Evolutionary conservation across 2,113 vertebrate species (phyloP).

Genomic region (Asarcornis scutulata): DNA sequence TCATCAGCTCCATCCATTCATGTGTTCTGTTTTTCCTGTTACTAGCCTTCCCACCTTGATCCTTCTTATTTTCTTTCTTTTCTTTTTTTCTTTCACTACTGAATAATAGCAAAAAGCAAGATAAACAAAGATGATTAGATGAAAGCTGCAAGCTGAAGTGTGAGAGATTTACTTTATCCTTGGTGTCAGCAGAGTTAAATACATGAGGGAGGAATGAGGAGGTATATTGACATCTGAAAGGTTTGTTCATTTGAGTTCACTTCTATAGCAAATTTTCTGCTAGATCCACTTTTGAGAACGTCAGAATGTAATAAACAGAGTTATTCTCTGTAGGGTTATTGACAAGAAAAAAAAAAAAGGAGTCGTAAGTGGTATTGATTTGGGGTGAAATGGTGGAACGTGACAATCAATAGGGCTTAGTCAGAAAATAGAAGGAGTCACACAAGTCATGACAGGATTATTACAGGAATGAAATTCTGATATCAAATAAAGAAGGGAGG

Average conservation of each 20-base stretch:
- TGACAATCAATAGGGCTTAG: constrained; percentile 63
- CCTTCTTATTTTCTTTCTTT: not conserved
- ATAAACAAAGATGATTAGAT: constrained; percentile 20
- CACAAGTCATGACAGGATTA: constrained; percentile 12
- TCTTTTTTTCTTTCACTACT: not conserved
- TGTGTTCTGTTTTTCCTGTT: rapidly evolving
- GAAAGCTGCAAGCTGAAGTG: not conserved
- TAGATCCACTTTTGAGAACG: constrained; percentile 19
- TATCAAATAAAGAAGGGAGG: not conserved
- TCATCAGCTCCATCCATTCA: not conserved
- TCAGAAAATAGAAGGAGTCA: constrained; percentile 32
- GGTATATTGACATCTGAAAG: constrained; percentile 8
- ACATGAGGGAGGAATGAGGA: constrained; percentile 15
- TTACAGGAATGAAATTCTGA: not conserved
- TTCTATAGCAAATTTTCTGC: constrained; percentile 26
- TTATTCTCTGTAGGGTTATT: constrained; percentile 15
- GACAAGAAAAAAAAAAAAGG: constrained; percentile 30
- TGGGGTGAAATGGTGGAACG: constrained; percentile 37
- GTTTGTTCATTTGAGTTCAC: constrained; percentile 40
- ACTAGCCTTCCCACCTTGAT: not conserved
- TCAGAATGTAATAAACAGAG: constrained; percentile 46
- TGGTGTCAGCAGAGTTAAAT: constrained; percentile 9
- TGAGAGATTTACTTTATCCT: not conserved
- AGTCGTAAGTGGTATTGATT: constrained; percentile 44
- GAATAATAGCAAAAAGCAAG: not conserved